Evolutionary conservation across 2,113 vertebrate genomes (phyloP).

Genomic region (Aspidoscelis tigris): DNA sequence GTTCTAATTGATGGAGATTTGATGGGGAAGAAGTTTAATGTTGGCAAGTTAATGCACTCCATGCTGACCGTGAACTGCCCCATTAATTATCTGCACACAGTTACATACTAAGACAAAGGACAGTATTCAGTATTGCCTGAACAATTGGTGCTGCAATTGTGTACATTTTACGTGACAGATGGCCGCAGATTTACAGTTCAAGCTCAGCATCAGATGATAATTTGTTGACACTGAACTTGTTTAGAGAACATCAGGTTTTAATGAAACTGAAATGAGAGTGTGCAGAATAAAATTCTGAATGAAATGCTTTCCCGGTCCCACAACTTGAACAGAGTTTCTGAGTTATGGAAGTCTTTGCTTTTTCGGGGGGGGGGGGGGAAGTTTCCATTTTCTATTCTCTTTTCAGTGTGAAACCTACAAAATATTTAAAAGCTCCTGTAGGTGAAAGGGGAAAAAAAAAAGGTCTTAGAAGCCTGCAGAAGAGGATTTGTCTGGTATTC

Average conservation of each 20-base stretch:
- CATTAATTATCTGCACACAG: slow-evolving; percentile 57
- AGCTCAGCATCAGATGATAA: slow-evolving; percentile 12
- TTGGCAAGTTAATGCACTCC: slow-evolving; percentile 13
- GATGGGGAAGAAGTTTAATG: slow-evolving; percentile 1
- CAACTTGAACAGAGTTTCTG: slow-evolving; percentile 1
- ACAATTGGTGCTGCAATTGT: slow-evolving; percentile 40
- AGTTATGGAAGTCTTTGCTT: slow-evolving; percentile 10
- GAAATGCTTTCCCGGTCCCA: not conserved
- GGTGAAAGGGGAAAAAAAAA: not conserved
- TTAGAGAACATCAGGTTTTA: slow-evolving; percentile 26
- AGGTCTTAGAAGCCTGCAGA: not conserved
- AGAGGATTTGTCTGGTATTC: not conserved
- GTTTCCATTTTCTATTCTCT: slow-evolving; percentile 14
- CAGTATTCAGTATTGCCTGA: slow-evolving; percentile 30
- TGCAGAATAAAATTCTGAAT: slow-evolving; percentile 20
- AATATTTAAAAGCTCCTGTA: not conserved
- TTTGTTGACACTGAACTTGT: slow-evolving; percentile 35
- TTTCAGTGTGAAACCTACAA: slow-evolving; percentile 25
- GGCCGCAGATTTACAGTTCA: slow-evolving; percentile 39
- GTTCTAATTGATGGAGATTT: slow-evolving; percentile 48
- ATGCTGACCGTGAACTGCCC: slow-evolving; percentile 43
- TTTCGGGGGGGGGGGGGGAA: slow-evolving; percentile 26
- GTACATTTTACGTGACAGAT: slow-evolving; percentile 40
- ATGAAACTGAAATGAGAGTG: slow-evolving; percentile 14
- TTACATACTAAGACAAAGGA: slow-evolving; percentile 43